A percentile compares a stretch with the other conserved stretches of the same genome.
phyloP scores from a whole-genome alignment of 2,113 vertebrate species.

The Crypturellus undulatus region DNA sequence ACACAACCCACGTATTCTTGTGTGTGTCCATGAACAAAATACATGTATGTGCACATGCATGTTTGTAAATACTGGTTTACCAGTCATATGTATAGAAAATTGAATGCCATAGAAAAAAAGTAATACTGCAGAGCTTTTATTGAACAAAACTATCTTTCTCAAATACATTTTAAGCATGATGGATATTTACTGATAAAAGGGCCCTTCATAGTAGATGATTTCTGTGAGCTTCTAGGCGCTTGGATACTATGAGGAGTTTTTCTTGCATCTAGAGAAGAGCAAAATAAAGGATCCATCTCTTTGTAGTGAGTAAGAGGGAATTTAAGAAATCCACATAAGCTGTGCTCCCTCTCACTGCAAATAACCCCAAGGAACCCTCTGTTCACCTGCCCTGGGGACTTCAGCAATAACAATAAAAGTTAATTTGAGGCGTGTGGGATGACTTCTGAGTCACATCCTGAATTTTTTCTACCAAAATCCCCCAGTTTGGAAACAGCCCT shows the following conservation, averaged over 20 bases:
- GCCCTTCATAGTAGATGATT: background rate
- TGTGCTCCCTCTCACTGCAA: background rate
- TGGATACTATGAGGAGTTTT: fast-evolving
- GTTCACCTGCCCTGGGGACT: background rate
- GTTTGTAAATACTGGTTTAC: background rate
- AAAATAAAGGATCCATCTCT: background rate
- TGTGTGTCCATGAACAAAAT: background rate
- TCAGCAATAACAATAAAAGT: background rate
- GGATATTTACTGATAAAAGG: background rate
- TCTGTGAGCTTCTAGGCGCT: background rate
- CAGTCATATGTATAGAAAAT: background rate
- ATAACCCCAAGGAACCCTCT: background rate
- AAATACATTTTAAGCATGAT: fast-evolving
- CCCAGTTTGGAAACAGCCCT: background rate
- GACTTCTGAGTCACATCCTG: background rate
- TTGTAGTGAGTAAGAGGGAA: background rate
- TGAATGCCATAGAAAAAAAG: background rate
- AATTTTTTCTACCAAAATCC: background rate
- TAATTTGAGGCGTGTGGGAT: background rate
- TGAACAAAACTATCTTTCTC: background rate
- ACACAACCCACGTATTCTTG: background rate
- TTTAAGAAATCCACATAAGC: background rate
- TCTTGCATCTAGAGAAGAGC: background rate
- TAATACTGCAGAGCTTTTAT: background rate
- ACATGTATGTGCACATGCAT: too few species aligned